These are phyloP conservation scores for Archegozetes longisetosus DNA, from an alignment of 1,140 invertebrate genomes.

Conservation along the genomic window DNA sequence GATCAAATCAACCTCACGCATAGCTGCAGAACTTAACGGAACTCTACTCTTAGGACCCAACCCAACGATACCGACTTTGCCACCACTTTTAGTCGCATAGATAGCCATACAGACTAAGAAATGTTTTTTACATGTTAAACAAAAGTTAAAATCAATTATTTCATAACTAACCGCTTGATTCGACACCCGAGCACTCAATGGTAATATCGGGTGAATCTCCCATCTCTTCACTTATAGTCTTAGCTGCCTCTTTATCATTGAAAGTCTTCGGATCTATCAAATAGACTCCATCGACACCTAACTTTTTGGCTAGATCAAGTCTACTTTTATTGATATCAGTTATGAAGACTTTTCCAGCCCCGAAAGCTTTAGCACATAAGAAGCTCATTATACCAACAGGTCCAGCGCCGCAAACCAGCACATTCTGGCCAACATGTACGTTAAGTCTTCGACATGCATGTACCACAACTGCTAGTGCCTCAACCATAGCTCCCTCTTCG, in stretches of 20 bases:
- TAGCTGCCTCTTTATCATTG: conserved; percentile 32
- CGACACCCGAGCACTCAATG: conserved; percentile 72
- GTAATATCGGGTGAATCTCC: conserved; percentile 52
- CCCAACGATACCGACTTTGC: conserved; percentile 64
- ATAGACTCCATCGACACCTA: conserved; percentile 60
- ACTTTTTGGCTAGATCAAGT: conserved; percentile 55
- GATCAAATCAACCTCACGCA: conserved; percentile 69
- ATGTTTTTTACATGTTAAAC: too few species aligned
- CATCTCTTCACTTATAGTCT: conserved; percentile 41
- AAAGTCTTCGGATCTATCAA: conserved; percentile 34
- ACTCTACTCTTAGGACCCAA: conserved; percentile 60
- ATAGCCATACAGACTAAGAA: conserved; percentile 41
- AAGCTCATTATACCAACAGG: conserved; percentile 75
- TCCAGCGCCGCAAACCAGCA: conserved; percentile 74
- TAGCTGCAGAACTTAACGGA: conserved; percentile 57
- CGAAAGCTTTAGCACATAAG: conserved; percentile 70
- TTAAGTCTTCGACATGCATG: conserved; percentile 68
- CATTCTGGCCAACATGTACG: conserved; percentile 50
- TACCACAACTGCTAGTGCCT: conserved; percentile 41
- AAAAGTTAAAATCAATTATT: too few species aligned
- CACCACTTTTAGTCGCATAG: conserved; percentile 60
- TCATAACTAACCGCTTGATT: conserved; percentile 53
- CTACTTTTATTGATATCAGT: conserved; percentile 38
- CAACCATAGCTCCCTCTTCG: conserved; percentile 35
- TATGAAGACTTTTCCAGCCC: conserved; percentile 59